Evolutionary conservation across 2,797 vertebrate genomes (phyloP).

Genomic region (Echeneis naucrates): DNA sequence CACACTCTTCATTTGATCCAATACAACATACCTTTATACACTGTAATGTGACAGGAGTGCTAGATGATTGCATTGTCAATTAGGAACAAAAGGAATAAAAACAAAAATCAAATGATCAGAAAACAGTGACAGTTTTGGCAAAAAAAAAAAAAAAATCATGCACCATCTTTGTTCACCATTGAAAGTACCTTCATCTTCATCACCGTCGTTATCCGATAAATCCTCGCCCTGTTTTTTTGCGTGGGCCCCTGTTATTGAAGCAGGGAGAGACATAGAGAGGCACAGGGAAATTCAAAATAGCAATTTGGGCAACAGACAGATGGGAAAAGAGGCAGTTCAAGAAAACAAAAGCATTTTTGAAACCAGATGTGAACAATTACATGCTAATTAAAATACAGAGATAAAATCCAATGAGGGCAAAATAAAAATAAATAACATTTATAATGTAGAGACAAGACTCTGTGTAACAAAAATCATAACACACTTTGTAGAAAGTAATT

Average conservation of each 20-base stretch:
- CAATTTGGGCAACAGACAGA: slow-evolving; percentile 83
- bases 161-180: slow-evolving; percentile 88
- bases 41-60: slow-evolving; percentile 50
- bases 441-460: slow-evolving; percentile 4
- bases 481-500: slow-evolving; percentile 23
- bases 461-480: background rate
- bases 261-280: slow-evolving; percentile 91
- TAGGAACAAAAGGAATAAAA: slow-evolving; percentile 36
- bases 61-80: slow-evolving; percentile 58
- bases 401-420: slow-evolving; percentile 19
- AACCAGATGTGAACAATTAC: slow-evolving; percentile 46
- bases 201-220: slow-evolving; percentile 99
- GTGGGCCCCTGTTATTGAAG: slow-evolving; percentile 96
- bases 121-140: slow-evolving; percentile 51
- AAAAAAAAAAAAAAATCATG: slow-evolving; percentile 79
- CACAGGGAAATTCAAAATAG: slow-evolving; percentile 93
- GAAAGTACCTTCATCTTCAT: slow-evolving; percentile 99
- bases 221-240: slow-evolving; percentile 99
- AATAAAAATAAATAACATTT: slow-evolving; percentile 15
- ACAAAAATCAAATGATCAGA: slow-evolving; percentile 41
- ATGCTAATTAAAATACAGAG: slow-evolving; percentile 48
- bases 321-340: slow-evolving; percentile 57
- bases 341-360: slow-evolving; percentile 46
- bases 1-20: slow-evolving; percentile 22
- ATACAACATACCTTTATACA: slow-evolving; percentile 31